These are phyloP conservation scores for Pachycephus smyrnensis DNA, from an alignment of 2,888 invertebrate genomes.

Conservation along the genomic window DNA sequence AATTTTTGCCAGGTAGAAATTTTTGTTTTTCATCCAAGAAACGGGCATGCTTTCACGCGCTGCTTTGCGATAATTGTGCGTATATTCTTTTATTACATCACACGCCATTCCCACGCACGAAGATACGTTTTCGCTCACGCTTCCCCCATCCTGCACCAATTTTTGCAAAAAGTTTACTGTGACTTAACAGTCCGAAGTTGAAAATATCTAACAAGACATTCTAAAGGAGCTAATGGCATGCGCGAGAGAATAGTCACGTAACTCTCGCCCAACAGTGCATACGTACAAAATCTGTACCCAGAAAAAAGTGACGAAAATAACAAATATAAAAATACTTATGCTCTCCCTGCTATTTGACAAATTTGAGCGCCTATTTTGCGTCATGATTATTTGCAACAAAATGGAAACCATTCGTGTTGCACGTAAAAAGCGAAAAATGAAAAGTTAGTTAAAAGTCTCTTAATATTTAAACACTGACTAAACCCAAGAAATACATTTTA, in stretches of 20 bases:
- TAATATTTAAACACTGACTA: neutral
- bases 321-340: neutral
- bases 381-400: neutral
- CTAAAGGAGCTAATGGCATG: neutral
- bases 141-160: neutral
- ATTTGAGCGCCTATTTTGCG: neutral
- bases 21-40: neutral
- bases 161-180: neutral
- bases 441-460: neutral
- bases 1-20: neutral
- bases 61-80: neutral
- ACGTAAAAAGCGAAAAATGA: neutral
- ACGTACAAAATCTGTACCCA: neutral
- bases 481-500: neutral
- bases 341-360: neutral
- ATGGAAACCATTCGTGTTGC: neutral
- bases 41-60: neutral
- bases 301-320: neutral
- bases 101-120: neutral
- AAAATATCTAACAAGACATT: neutral
- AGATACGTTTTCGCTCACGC: neutral
- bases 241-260: neutral
- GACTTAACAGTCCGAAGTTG: neutral
- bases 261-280: neutral
- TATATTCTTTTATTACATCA: neutral